A percentile compares a stretch with the other conserved stretches of the same genome.
Evolutionary conservation across 30 jellyfish, hydroid and myxozoan species (phyloP).

Genomic region (Chrysaora quinquecirrha): DNA sequence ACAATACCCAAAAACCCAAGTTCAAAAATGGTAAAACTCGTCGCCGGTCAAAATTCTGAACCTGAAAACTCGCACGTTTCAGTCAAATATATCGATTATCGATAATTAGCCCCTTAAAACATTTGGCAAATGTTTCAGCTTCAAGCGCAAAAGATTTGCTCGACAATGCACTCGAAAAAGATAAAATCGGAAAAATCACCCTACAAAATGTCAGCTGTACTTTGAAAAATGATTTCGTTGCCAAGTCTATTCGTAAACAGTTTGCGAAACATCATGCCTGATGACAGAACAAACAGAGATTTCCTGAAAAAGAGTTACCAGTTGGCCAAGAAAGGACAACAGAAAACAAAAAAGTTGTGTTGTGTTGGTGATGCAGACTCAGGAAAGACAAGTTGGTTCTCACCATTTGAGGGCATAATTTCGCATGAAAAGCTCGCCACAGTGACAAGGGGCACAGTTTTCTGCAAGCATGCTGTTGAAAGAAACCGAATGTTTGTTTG

Average conservation of each 20-base stretch:
- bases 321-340: constrained; percentile 16
- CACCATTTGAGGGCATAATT: constrained; percentile 44
- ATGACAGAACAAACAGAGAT: neutral
- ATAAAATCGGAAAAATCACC: constrained; percentile 11
- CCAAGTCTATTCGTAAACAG: neutral
- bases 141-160: neutral
- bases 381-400: constrained; percentile 61
- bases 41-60: too few relatives aligned
- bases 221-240: neutral
- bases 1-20: too few relatives aligned
- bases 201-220: neutral
- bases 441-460: constrained; percentile 19
- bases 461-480: constrained; percentile 12
- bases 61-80: too few relatives aligned
- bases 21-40: too few relatives aligned
- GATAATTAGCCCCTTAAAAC: too few relatives aligned
- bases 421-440: constrained; percentile 8
- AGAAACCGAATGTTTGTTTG: neutral
- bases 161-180: neutral
- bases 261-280: too few relatives aligned
- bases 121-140: constrained; percentile 17
- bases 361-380: constrained; percentile 60
- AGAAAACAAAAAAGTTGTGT: constrained; percentile 27
- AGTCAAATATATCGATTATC: too few relatives aligned
- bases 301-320: constrained; percentile 20